Conservation (phyloP, 1,140 invertebrate genomes). For the Drosophila lini region DNA sequence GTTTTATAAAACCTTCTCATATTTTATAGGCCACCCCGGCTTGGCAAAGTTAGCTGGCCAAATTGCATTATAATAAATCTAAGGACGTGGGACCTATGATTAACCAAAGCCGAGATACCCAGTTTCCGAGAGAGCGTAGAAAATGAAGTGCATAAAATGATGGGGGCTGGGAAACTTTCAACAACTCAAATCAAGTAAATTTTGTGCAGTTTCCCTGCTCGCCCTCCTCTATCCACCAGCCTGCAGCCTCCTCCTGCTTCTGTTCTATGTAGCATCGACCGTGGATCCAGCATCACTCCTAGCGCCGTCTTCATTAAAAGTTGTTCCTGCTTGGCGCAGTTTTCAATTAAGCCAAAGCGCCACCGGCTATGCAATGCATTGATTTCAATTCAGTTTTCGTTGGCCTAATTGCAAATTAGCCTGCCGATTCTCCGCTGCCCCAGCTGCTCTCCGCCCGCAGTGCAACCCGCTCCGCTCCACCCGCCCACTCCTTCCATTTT, state of each 20-base stretch:
- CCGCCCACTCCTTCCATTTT: slow-evolving; percentile 12
- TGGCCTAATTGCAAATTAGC: slow-evolving; percentile 77
- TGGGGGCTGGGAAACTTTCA: slow-evolving; percentile 10
- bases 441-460: not conserved
- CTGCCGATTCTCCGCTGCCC: slow-evolving; percentile 1
- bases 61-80: not conserved
- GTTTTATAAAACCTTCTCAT: too few species aligned
- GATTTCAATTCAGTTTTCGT: slow-evolving; percentile 62
- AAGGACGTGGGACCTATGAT: not conserved
- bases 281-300: slow-evolving; percentile 14
- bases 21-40: too few species aligned
- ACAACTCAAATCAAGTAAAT: slow-evolving; percentile 38
- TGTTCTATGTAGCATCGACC: slow-evolving; percentile 19
- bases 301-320: slow-evolving; percentile 69
- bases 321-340: slow-evolving; percentile 61
- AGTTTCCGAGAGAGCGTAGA: not conserved
- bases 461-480: not conserved
- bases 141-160: slow-evolving; percentile 18
- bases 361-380: slow-evolving; percentile 64
- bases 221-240: not conserved
- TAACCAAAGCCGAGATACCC: not conserved
- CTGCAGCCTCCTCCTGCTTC: not conserved
- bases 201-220: slow-evolving; percentile 25
- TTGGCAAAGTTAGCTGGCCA: too few species aligned
- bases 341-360: slow-evolving; percentile 69